Evolutionary conservation across 2,113 vertebrate species (phyloP).

Genomic region (Brachypodius melanocephalos): DNA sequence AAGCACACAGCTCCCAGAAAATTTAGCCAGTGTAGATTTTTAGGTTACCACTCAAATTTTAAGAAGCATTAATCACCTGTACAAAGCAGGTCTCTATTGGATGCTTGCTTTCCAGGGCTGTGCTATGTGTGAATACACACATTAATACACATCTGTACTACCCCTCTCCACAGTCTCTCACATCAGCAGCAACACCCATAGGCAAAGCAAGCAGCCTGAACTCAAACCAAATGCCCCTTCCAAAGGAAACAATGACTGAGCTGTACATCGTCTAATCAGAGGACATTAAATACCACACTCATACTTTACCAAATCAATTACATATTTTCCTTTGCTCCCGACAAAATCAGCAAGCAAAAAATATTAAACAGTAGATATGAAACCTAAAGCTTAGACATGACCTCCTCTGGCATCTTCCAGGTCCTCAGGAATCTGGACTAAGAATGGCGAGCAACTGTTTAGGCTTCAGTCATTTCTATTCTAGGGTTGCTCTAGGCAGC

Average conservation of each 20-base stretch:
- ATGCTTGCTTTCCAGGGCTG: not conserved
- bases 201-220: not conserved
- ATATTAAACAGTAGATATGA: not conserved
- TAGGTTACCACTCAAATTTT: not conserved
- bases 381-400: not conserved
- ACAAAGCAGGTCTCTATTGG: not conserved
- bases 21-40: not conserved
- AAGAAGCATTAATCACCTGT: not conserved
- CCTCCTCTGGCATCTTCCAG: constrained; percentile 13
- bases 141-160: not conserved
- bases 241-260: not conserved
- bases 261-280: not conserved
- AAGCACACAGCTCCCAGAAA: not conserved
- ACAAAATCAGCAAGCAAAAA: not conserved
- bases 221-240: not conserved
- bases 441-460: constrained; percentile 52
- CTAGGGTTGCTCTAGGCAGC: constrained; percentile 13
- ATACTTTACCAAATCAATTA: not conserved
- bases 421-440: constrained; percentile 28
- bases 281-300: not conserved
- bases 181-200: not conserved
- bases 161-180: not conserved
- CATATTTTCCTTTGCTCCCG: not conserved
- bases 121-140: not conserved
- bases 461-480: constrained; percentile 53